Conservation (phyloP, 2,797 vertebrate species). For the Coregonus suidteri region DNA sequence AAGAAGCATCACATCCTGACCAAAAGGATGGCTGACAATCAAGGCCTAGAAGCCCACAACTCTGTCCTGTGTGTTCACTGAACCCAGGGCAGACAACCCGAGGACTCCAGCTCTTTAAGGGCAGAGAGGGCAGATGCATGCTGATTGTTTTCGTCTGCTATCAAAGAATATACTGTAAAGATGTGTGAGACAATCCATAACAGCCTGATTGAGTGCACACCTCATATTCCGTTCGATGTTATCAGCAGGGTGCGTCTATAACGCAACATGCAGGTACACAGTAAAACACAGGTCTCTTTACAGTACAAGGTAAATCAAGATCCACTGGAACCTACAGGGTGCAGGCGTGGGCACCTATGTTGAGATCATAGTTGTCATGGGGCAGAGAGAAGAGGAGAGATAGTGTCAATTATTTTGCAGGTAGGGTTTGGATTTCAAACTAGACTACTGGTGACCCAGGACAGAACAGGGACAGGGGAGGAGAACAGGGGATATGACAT, state of each 20-base stretch:
- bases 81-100: not conserved
- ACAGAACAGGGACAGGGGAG: slow-evolving; percentile 26
- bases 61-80: not conserved
- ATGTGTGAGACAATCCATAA: slow-evolving; percentile 39
- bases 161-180: slow-evolving; percentile 10
- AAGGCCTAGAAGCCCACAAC: slow-evolving; percentile 16
- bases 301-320: slow-evolving; percentile 28
- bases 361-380: not conserved
- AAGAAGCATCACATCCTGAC: too few relatives aligned
- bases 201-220: slow-evolving; percentile 1
- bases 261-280: slow-evolving; percentile 66
- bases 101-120: slow-evolving; percentile 21
- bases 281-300: slow-evolving; percentile 60
- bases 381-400: slow-evolving; percentile 14
- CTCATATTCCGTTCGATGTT: slow-evolving; percentile 21
- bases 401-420: slow-evolving; percentile 53
- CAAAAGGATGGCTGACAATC: too few relatives aligned
- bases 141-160: slow-evolving; percentile 29
- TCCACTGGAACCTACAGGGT: slow-evolving; percentile 5
- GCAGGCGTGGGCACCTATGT: too few relatives aligned
- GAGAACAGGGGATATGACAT: slow-evolving; percentile 29
- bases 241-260: slow-evolving; percentile 28
- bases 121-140: slow-evolving; percentile 12
- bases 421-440: slow-evolving; percentile 57
- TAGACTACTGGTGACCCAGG: slow-evolving; percentile 65